These are phyloP conservation scores for Epinotia demarniana DNA, from an alignment of 2,888 invertebrate species.

Conservation along the genomic window DNA sequence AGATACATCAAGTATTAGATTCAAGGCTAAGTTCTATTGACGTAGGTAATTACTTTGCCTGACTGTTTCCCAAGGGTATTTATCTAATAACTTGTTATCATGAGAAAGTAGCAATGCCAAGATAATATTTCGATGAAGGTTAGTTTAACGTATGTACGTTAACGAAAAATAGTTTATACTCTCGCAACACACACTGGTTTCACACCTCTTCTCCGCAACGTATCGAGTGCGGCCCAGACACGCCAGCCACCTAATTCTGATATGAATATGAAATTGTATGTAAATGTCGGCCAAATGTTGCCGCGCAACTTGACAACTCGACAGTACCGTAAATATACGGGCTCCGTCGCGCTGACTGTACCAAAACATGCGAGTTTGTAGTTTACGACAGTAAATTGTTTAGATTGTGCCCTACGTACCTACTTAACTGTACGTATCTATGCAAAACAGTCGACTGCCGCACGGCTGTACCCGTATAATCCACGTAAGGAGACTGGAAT, in stretches of 20 bases:
- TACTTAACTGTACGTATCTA: conserved; percentile 52
- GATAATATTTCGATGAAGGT: conserved; percentile 6
- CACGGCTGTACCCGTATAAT: conserved; percentile 51
- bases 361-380: conserved; percentile 73
- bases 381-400: conserved; percentile 76
- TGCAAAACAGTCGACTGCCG: conserved; percentile 56
- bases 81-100: background rate
- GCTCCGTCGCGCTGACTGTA: conserved; percentile 69
- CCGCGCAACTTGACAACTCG: conserved; percentile 75
- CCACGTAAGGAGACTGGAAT: conserved; percentile 58
- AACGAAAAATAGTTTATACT: background rate
- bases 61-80: background rate
- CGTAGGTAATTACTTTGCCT: background rate
- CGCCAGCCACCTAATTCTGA: conserved; percentile 72
- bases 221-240: conserved; percentile 57
- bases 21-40: background rate
- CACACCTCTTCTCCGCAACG: conserved; percentile 52
- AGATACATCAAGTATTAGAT: background rate
- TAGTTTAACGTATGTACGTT: conserved; percentile 19
- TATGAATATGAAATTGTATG: conserved; percentile 82
- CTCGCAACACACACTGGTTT: conserved; percentile 52
- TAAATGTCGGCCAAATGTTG: conserved; percentile 76
- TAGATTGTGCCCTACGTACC: conserved; percentile 64
- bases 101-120: background rate
- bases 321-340: conserved; percentile 75